Base-by-base conservation (phyloP, 2,113 vertebrate genomes). In the Solea solea region DNA sequence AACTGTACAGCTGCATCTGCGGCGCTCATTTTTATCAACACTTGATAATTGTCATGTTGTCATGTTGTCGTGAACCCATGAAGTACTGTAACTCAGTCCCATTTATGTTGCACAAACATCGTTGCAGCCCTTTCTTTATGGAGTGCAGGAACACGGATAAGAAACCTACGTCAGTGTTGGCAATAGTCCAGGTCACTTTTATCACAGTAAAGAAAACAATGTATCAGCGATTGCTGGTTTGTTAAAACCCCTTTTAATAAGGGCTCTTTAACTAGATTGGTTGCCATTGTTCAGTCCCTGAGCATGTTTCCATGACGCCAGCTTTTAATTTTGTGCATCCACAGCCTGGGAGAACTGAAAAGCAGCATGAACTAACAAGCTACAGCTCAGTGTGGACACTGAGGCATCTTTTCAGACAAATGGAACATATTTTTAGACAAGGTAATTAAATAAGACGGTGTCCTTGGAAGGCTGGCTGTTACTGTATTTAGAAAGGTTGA, bases 261-360 rank as follows among this genome's bases (percentile, higher is more conserved):
- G 34, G 53, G 45, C 75, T 64, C 50, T 86, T 79, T 72, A 84
- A 69, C 61, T 52, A 80, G 75, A 84, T 70, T 69, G 73, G 62
- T 50, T 58, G 48, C 52, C 63, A 69, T 82, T 73, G 81, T 86
- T 76, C 46, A 48, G 12, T 76, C 69, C 54, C 2, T 2, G 54
- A 63, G 64, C 59, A 57, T 62, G 53, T 81, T 71, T 85, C 65
- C 68, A 75, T 86, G 78, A 79, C 61, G 64, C 27, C 69, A 65
- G 62, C 49, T 55, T 52, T 71, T 69, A 28, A 75, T 79, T 84
- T 76, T 53, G 72, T 66, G 60, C 68, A 66, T 59, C 58, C 40
- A 53, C 61, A 58, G 57, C 61, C 51, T n/a, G 68, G 39, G 28
- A 58, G 55, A 64, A 76, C 49, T 34, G 58, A 69, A 72, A 69